phyloP scores from a whole-genome alignment of 2,888 invertebrate species.

The Cylindroiulus punctatus region DNA sequence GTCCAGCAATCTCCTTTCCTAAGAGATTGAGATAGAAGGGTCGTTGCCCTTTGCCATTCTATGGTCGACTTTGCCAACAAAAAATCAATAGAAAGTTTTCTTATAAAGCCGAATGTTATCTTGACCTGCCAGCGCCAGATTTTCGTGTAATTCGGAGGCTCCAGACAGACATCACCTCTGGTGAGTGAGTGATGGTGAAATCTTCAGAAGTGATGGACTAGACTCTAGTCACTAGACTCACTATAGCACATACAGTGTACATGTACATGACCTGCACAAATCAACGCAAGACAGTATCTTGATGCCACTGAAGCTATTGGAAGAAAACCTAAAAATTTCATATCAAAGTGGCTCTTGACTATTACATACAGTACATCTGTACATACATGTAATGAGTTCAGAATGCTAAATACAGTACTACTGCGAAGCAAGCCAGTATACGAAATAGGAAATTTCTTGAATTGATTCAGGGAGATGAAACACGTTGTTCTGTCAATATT shows the following conservation, averaged over 20 bases:
- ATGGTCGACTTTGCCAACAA: not conserved
- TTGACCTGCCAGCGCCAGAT: not conserved
- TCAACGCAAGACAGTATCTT: not conserved
- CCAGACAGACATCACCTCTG: not conserved
- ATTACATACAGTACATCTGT: no score
- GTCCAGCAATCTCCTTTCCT: not conserved
- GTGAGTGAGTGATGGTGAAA: not conserved
- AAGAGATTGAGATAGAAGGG: not conserved
- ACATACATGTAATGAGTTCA: not conserved
- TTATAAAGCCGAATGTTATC: slow-evolving; percentile 1
- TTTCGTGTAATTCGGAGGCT: not conserved
- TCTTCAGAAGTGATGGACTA: not conserved
- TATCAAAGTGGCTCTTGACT: not conserved
- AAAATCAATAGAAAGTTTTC: slow-evolving; percentile 32
- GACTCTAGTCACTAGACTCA: not conserved
- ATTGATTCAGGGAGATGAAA: no score
- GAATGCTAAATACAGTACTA: not conserved
- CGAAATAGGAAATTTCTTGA: not conserved
- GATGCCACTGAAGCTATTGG: not conserved
- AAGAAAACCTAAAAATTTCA: not conserved
- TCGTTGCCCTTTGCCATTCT: not conserved
- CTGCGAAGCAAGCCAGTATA: not conserved
- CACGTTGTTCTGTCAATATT: not conserved
- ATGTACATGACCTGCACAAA: not conserved
- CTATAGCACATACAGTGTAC: not conserved